Evolutionary conservation across 2,888 invertebrate genomes (phyloP).

Genomic region (Caenorhabditis auriculariae): DNA sequence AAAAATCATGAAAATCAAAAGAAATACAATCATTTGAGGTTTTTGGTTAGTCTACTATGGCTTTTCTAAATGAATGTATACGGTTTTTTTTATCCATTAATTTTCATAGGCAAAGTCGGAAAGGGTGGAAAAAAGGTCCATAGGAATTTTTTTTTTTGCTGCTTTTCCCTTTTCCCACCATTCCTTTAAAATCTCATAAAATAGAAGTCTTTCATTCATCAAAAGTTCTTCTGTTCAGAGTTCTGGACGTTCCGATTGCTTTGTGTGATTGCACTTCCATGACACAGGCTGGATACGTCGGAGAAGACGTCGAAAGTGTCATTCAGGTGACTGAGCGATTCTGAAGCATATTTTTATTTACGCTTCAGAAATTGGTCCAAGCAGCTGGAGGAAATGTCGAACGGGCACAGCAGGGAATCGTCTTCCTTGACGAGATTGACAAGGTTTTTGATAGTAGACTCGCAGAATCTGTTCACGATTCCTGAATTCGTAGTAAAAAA

Average conservation of each 20-base stretch:
- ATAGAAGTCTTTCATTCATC: no score
- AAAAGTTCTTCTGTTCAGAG: no score
- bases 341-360: background rate
- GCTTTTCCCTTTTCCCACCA: no score
- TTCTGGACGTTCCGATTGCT: conserved; percentile 87
- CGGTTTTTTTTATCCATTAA: background rate
- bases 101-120: no score
- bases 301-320: conserved; percentile 71
- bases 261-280: conserved; percentile 60
- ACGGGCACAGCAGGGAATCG: conserved; percentile 92
- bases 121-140: no score
- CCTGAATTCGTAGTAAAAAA: background rate
- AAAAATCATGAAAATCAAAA: background rate
- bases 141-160: no score
- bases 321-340: conserved; percentile 69
- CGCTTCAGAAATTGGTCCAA: conserved; percentile 86
- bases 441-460: conserved; percentile 73
- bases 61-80: background rate
- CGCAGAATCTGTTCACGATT: background rate
- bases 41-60: background rate
- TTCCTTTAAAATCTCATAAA: no score
- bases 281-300: conserved; percentile 76
- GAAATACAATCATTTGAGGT: background rate
- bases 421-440: conserved; percentile 97
- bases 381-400: conserved; percentile 97